Conservation (phyloP, 2,797 vertebrate species). For the Chaenodraco wilsoni region DNA sequence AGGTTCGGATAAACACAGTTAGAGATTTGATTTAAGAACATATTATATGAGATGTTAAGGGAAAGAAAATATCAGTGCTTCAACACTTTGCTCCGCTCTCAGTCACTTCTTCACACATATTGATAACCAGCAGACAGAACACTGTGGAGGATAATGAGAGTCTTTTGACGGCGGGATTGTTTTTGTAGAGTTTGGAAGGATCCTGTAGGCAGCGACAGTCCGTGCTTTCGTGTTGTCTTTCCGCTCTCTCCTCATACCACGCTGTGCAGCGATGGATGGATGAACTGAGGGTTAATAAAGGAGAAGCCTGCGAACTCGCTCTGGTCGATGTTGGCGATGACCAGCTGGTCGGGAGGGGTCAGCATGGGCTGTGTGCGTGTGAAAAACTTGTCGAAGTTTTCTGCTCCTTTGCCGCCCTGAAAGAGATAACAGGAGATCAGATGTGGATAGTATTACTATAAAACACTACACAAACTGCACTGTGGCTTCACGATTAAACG, state of each 20-base stretch:
- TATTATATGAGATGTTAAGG: constrained; percentile 35
- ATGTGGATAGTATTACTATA: background rate
- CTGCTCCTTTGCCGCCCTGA: constrained; percentile 96
- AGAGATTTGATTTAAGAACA: constrained; percentile 27
- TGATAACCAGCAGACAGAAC: constrained; percentile 51
- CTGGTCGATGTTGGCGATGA: constrained; percentile 99
- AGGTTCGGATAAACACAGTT: constrained; percentile 39
- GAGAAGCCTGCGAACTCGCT: constrained; percentile 98
- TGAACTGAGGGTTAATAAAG: constrained; percentile 92
- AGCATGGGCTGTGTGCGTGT: constrained; percentile 95
- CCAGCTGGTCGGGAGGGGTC: constrained; percentile 96
- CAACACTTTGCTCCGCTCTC: constrained; percentile 29
- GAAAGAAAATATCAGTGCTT: constrained; percentile 40
- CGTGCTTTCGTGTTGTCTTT: constrained; percentile 28
- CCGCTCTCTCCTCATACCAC: constrained; percentile 85
- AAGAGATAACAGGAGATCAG: constrained; percentile 28
- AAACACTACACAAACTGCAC: background rate
- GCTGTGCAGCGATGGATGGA: constrained; percentile 88
- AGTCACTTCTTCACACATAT: constrained; percentile 38
- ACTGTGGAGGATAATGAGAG: constrained; percentile 45
- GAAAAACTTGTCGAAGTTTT: constrained; percentile 99
- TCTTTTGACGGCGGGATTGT: constrained; percentile 48
- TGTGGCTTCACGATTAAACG: constrained; percentile 11
- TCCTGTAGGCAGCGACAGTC: constrained; percentile 50
- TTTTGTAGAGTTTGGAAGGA: constrained; percentile 53